These are phyloP conservation scores for Nomada fabriciana DNA, from an alignment of 2,888 invertebrate genomes.

Conservation along the genomic window DNA sequence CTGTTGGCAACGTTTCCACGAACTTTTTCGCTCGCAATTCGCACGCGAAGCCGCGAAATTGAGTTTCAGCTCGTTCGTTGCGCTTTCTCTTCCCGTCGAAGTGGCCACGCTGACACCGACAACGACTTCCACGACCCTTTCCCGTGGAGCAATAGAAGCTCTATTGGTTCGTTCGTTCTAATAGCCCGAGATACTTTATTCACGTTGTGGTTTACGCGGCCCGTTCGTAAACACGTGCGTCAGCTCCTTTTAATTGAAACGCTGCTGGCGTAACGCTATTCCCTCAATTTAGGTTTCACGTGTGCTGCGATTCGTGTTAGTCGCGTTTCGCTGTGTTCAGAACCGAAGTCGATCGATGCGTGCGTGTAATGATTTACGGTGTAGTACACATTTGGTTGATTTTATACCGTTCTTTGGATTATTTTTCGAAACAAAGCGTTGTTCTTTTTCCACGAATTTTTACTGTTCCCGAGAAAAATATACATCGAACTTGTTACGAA, in stretches of 20 bases:
- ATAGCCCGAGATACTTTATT: slow-evolving; percentile 30
- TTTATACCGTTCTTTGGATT: too few relatives aligned
- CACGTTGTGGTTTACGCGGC: background rate
- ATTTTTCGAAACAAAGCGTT: too few relatives aligned
- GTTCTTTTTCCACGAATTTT: too few relatives aligned
- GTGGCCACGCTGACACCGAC: background rate
- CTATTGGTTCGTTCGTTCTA: background rate
- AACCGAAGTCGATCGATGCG: background rate
- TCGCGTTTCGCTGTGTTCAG: background rate
- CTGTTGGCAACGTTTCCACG: slow-evolving; percentile 16
- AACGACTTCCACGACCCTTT: background rate
- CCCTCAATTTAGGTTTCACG: slow-evolving; percentile 21
- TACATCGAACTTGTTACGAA: too few relatives aligned
- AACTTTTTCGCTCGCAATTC: slow-evolving; percentile 22
- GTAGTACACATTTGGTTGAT: too few relatives aligned
- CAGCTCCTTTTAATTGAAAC: slow-evolving; percentile 38
- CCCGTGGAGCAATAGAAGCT: background rate
- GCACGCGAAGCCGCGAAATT: slow-evolving; percentile 50
- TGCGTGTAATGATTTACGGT: background rate
- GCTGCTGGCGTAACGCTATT: slow-evolving; percentile 2
- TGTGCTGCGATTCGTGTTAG: background rate
- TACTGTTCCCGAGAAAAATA: too few relatives aligned
- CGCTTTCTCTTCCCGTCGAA: slow-evolving; percentile 37
- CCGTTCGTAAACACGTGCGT: slow-evolving; percentile 3
- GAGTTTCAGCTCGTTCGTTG: slow-evolving; percentile 36